These are phyloP conservation scores for Microtus pennsylvanicus DNA, from an alignment of 2,113 vertebrate genomes.

Conservation along the genomic window DNA sequence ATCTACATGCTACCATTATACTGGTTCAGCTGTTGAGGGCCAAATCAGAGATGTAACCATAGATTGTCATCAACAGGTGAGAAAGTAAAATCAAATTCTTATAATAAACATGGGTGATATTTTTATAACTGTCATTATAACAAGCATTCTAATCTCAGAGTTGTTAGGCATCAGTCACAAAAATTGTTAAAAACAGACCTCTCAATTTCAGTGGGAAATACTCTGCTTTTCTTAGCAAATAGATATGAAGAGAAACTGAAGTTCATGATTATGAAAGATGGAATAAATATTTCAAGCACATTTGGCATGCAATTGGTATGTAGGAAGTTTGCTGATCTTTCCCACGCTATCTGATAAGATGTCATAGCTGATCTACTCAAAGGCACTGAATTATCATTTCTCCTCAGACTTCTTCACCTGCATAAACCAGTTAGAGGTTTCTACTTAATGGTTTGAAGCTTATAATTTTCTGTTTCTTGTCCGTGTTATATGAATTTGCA, in stretches of 20 bases:
- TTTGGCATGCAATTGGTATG: not conserved
- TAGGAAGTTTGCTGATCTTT: not conserved
- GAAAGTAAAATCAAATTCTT: slow-evolving; percentile 46
- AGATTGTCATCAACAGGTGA: not conserved
- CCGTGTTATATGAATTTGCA: not conserved
- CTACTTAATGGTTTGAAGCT: slow-evolving; percentile 1
- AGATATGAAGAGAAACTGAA: not conserved
- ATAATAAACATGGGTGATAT: not conserved
- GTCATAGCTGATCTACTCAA: not conserved
- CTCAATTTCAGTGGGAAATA: not conserved
- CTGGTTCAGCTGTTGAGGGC: not conserved
- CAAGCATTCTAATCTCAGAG: slow-evolving; percentile 25
- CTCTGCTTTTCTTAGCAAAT: slow-evolving; percentile 21
- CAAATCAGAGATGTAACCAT: slow-evolving; percentile 4
- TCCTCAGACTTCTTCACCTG: not conserved
- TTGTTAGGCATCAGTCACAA: not conserved
- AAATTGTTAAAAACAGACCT: not conserved
- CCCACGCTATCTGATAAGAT: not conserved
- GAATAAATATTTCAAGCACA: slow-evolving; percentile 16
- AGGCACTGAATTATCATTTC: not conserved
- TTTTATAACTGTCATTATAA: not conserved
- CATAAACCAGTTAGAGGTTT: not conserved
- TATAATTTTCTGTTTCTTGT: not conserved
- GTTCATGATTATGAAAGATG: not conserved
- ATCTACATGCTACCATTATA: not conserved